Evolutionary conservation across 2,888 invertebrate species (phyloP).

Genomic region (Polia nebulosa): DNA sequence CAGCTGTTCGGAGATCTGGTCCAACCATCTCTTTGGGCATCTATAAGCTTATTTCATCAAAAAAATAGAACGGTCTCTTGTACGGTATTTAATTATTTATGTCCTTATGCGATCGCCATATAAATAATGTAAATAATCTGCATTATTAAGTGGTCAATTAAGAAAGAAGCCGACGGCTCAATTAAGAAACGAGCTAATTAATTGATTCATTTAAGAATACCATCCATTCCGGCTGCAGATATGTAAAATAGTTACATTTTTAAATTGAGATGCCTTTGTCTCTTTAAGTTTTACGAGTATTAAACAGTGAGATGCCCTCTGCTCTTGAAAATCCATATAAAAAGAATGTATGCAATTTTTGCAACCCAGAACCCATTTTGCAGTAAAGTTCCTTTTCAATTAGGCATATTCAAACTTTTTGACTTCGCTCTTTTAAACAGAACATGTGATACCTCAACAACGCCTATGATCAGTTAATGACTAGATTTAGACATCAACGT

Average conservation of each 20-base stretch:
- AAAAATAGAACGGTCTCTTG: neutral
- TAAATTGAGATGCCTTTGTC: constrained; percentile 9
- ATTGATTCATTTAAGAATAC: constrained; percentile 44
- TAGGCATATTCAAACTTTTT: too few relatives aligned
- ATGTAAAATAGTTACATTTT: constrained; percentile 10
- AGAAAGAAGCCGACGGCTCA: constrained; percentile 27
- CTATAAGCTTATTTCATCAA: neutral
- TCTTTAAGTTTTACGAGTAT: neutral
- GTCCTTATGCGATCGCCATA: constrained; percentile 9
- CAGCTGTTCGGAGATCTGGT: too few relatives aligned
- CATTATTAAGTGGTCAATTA: constrained; percentile 58
- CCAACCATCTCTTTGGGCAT: too few relatives aligned
- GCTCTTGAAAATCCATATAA: neutral
- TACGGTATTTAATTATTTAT: neutral
- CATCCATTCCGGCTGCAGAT: constrained; percentile 17
- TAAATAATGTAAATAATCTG: constrained; percentile 43
- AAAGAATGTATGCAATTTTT: neutral
- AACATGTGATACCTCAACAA: too few relatives aligned
- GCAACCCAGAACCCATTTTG: neutral
- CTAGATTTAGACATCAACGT: too few relatives aligned
- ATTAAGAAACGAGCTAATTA: constrained; percentile 50
- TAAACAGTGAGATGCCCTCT: neutral
- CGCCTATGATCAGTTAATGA: too few relatives aligned
- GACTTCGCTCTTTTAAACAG: too few relatives aligned
- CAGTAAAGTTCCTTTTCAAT: too few relatives aligned